phyloP scores from a whole-genome alignment of 2,888 invertebrate species.

The Drosophila borborema region DNA sequence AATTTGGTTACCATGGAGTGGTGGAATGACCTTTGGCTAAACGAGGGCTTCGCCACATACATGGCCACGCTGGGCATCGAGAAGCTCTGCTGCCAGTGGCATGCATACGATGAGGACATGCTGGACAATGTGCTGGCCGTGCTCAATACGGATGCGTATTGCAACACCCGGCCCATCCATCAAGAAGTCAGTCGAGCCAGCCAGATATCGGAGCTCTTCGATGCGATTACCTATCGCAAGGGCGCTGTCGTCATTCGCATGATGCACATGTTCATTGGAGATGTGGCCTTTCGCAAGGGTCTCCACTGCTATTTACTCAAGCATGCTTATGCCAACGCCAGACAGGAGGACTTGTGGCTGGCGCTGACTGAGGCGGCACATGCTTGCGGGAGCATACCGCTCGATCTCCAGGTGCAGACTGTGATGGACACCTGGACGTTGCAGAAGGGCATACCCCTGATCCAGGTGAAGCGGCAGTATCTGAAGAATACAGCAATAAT shows the following conservation, averaged over 20 bases:
- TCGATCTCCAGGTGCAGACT: slow-evolving; percentile 87
- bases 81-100: slow-evolving; percentile 88
- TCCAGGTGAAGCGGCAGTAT: slow-evolving; percentile 88
- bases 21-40: slow-evolving; percentile 92
- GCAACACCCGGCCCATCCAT: slow-evolving; percentile 91
- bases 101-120: slow-evolving; percentile 86
- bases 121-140: slow-evolving; percentile 87
- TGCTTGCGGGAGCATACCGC: slow-evolving; percentile 85
- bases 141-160: slow-evolving; percentile 89
- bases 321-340: slow-evolving; percentile 90
- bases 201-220: slow-evolving; percentile 92
- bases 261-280: slow-evolving; percentile 95
- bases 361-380: slow-evolving; percentile 88
- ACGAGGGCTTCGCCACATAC: slow-evolving; percentile 91
- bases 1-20: slow-evolving; percentile 92
- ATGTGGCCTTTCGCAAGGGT: slow-evolving; percentile 89
- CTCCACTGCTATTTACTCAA: slow-evolving; percentile 88
- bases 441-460: slow-evolving; percentile 92
- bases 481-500: slow-evolving; percentile 86
- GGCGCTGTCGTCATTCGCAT: slow-evolving; percentile 94
- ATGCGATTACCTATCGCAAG: slow-evolving; percentile 93
- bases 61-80: slow-evolving; percentile 87
- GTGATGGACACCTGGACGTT: slow-evolving; percentile 95
- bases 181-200: slow-evolving; percentile 90
- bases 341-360: slow-evolving; percentile 93